Evolutionary conservation across 2,888 invertebrate genomes (phyloP), one percentile per base, ranked within the genome.

Genomic region (Scelioninae gen. 1): DNA sequence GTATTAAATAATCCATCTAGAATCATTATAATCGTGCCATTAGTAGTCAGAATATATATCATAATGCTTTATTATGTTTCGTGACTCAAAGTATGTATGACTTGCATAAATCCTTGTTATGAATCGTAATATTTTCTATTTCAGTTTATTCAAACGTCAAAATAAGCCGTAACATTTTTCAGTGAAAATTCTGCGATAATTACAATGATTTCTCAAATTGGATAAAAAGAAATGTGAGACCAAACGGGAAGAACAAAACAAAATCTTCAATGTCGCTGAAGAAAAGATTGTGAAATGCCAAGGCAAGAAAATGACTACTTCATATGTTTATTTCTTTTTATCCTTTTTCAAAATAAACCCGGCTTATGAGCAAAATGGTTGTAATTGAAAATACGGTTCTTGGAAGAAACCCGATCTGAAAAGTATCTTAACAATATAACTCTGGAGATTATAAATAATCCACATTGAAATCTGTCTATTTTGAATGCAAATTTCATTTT

Each of bases 371-470:
- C 29, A 23, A 71, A 71, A 38, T 49, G 49, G 38, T 58, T 49
- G 49, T 71, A 71, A 71, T 58, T 71, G 71, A 71, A 69, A 58
- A 38, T 23, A 29, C 40, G 49, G 16, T n/a, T 45, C 51, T 4
- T 32, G 49, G 49, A 60, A 49, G 71, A 43, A 60, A 71, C 60
- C 51, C 60, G 51, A 43, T 51, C 34, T 71, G 60, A 60, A 60
- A 71, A 71, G 71, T 71, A 31, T 31, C 23, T 32, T n/a, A 43
- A 71, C 71, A 60, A 71, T 60, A 71, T 71, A 62, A 60, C 71
- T 51, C 71, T 11, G n/a, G 43, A 40, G 71, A 49, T n/a, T n/a
- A n/a, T n/a, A n/a, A 71, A 60, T 71, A 71, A 71, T 71, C 71
- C 60, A 31, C 58, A 60, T 58, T 71, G 58, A 71, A 71, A 60